phyloP scores from a whole-genome alignment of 2,888 invertebrate genomes.

The Leptinotarsa rubiginosa region DNA sequence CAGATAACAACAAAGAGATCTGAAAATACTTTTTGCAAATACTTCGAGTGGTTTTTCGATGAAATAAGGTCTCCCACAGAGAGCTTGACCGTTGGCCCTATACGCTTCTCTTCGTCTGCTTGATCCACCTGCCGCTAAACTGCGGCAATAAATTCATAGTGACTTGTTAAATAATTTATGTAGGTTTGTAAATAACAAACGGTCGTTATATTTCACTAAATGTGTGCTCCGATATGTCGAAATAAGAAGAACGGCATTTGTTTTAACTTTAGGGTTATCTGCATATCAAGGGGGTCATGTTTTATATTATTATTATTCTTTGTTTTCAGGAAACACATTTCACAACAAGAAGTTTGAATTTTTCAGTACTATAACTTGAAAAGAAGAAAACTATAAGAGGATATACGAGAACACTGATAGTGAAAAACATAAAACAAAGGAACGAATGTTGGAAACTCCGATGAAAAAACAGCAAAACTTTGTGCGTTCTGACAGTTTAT shows the following conservation, averaged over 20 bases:
- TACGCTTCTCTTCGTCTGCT: conserved; percentile 33
- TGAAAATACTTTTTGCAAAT: conserved; percentile 9
- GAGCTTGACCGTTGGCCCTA: conserved; percentile 39
- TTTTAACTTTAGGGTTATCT: not conserved
- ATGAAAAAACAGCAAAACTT: too few relatives aligned
- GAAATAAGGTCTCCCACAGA: conserved; percentile 9
- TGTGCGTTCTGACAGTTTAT: too few relatives aligned
- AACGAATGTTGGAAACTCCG: too few relatives aligned
- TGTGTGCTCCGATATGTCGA: conserved; percentile 26
- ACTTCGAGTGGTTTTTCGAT: conserved; percentile 14
- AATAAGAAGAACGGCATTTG: conserved; percentile 29
- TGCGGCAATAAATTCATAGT: conserved; percentile 53
- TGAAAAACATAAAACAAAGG: too few relatives aligned
- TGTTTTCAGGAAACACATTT: not conserved
- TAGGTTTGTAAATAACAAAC: conserved; percentile 57
- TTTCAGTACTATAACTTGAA: too few relatives aligned
- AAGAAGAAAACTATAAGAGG: too few relatives aligned
- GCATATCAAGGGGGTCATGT: not conserved
- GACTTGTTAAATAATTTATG: conserved; percentile 59
- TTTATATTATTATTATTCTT: not conserved
- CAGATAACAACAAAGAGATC: not conserved
- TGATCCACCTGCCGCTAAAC: conserved; percentile 60
- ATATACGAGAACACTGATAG: too few relatives aligned
- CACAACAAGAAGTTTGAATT: too few relatives aligned
- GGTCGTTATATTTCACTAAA: conserved; percentile 29